A percentile compares a stretch with the other conserved stretches of the same genome.
phyloP scores from a whole-genome alignment of 2,797 vertebrate species.

The Pseudochirops corinnae region DNA sequence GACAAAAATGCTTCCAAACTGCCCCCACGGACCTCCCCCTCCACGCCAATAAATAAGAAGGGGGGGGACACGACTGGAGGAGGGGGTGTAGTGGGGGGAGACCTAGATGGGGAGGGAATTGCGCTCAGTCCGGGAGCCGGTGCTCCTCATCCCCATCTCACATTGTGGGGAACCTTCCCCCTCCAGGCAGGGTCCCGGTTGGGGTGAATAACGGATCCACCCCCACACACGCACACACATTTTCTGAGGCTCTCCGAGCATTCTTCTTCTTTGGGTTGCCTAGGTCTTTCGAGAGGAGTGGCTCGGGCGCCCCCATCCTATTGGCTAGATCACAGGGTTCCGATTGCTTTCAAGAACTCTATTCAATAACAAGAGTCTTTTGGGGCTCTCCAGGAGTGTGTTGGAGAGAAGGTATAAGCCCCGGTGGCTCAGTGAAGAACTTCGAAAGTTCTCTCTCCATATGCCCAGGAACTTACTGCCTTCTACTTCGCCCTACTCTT shows the following conservation, averaged over 20 bases:
- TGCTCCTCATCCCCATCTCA: not conserved
- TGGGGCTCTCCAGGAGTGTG: slow-evolving; percentile 63
- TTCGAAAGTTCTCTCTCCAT: not conserved
- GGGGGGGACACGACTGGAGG: slow-evolving; percentile 66
- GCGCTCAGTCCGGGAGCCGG: slow-evolving; percentile 27
- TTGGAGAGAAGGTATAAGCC: slow-evolving; percentile 34
- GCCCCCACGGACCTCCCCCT: slow-evolving; percentile 68
- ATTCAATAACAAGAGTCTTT: slow-evolving; percentile 47
- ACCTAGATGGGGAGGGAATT: slow-evolving; percentile 66
- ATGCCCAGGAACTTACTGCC: not conserved
- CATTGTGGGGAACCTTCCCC: slow-evolving; percentile 57
- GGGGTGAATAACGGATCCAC: slow-evolving; percentile 70
- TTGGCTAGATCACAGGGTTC: slow-evolving; percentile 48
- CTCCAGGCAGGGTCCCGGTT: slow-evolving; percentile 77
- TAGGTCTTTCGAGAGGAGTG: not conserved
- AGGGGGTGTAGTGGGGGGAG: slow-evolving; percentile 20
- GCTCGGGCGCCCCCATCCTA: slow-evolving; percentile 35
- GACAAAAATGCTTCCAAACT: slow-evolving; percentile 71
- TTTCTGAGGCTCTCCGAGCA: not conserved
- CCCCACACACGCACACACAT: not conserved
- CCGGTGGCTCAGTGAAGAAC: not conserved
- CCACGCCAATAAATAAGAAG: slow-evolving; percentile 78
- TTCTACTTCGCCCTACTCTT: slow-evolving; percentile 39
- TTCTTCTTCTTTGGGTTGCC: not conserved
- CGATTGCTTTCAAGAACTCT: slow-evolving; percentile 6